Conservation (phyloP, 2,113 vertebrate genomes). For the Erythrocercus mccallii region DNA sequence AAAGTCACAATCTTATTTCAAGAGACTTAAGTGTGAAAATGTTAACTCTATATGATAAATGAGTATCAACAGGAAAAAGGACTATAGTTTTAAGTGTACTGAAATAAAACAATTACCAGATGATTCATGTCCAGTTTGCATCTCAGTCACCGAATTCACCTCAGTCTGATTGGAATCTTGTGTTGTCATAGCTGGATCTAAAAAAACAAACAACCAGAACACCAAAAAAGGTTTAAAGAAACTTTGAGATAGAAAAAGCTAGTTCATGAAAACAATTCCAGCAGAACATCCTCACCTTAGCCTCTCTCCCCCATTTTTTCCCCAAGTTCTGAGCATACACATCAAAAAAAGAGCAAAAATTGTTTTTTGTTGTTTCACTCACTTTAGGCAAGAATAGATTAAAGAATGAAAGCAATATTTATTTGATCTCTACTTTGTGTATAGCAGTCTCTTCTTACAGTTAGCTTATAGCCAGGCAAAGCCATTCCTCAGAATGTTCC, state of each 20-base stretch:
- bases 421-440: not conserved
- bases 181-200: not conserved
- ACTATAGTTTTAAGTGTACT: not conserved
- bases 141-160: not conserved
- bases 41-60: not conserved
- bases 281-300: not conserved
- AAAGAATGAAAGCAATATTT: not conserved
- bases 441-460: not conserved
- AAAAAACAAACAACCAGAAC: not conserved
- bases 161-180: not conserved
- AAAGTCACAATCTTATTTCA: not conserved
- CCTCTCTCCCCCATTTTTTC: not conserved
- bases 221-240: not conserved
- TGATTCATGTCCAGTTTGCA: not conserved
- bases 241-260: not conserved
- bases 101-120: slow-evolving; percentile 35
- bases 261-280: not conserved
- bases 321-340: not conserved
- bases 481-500: not conserved
- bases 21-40: not conserved
- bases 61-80: not conserved
- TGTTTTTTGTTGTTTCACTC: not conserved
- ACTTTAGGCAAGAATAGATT: not conserved
- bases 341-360: rapidly evolving
- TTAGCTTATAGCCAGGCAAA: not conserved